Percentiles rank a stretch among this genome's conserved stretches.
phyloP scores from a whole-genome alignment of 1,140 invertebrate species.

The Nilaparvata lugens region DNA sequence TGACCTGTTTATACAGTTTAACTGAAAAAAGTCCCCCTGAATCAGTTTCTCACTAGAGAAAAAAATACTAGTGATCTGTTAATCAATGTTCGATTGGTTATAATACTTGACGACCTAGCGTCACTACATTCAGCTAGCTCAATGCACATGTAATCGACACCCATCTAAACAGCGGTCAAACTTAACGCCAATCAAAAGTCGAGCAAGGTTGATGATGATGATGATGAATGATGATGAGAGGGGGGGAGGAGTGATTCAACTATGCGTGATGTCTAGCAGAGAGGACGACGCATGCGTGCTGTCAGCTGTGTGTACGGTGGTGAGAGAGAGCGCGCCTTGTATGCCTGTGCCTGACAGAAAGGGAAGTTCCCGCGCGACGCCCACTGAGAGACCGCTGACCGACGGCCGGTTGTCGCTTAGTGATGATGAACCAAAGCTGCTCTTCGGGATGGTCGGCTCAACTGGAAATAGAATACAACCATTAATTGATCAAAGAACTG shows the following conservation, averaged over 20 bases:
- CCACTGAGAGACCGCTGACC: not conserved
- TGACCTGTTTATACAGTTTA: too few relatives aligned
- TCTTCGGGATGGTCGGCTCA: too few relatives aligned
- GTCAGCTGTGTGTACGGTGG: slow-evolving; percentile 37
- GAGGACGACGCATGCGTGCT: slow-evolving; percentile 1
- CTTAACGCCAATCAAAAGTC: slow-evolving; percentile 9
- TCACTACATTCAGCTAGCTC: not conserved
- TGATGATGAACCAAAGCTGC: too few relatives aligned
- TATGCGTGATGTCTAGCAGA: slow-evolving; percentile 16
- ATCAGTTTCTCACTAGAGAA: too few relatives aligned
- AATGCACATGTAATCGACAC: slow-evolving; percentile 1
- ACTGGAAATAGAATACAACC: not conserved
- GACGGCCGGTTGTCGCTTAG: too few relatives aligned
- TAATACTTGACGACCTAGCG: not conserved
- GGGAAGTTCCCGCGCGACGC: slow-evolving; percentile 27
- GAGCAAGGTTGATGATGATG: slow-evolving; percentile 1
- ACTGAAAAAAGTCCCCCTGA: too few relatives aligned
- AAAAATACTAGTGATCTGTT: too few relatives aligned
- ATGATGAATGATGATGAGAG: not conserved
- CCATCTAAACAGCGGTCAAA: slow-evolving; percentile 10
- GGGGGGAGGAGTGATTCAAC: slow-evolving; percentile 3
- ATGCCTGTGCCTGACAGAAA: slow-evolving; percentile 32
- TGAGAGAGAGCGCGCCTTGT: slow-evolving; percentile 36
- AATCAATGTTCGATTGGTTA: not conserved
- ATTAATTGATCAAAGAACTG: too few relatives aligned